These are phyloP conservation scores for Scaptomyza flava DNA, from an alignment of 2,888 invertebrate genomes.

Conservation along the genomic window DNA sequence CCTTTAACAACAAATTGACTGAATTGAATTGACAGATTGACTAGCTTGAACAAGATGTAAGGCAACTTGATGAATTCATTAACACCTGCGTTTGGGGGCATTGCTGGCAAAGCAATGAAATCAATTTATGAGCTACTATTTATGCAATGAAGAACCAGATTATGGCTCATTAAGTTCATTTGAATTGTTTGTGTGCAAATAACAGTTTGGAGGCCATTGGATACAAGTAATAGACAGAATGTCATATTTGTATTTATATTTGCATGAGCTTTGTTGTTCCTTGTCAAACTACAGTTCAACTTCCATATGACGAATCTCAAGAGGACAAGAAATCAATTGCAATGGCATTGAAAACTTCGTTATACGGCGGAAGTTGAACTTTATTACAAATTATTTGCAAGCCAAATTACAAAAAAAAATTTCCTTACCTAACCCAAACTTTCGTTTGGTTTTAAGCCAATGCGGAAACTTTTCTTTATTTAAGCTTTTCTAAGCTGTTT, in stretches of 20 bases:
- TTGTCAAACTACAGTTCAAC: no score
- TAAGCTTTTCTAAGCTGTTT: no score
- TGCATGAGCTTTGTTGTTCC: background rate
- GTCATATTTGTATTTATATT: background rate
- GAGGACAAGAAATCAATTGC: no score
- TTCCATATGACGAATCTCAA: no score
- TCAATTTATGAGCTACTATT: background rate
- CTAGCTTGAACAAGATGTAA: background rate
- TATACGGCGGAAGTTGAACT: no score
- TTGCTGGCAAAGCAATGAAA: background rate
- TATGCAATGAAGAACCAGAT: background rate
- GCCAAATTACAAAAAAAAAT: no score
- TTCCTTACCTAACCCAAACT: no score
- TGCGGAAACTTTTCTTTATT: no score
- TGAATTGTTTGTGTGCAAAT: background rate
- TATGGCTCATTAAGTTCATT: background rate
- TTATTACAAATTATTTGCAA: no score
- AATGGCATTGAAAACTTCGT: no score
- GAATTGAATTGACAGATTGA: background rate
- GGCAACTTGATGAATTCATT: slow-evolving; percentile 3
- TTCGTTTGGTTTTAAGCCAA: no score
- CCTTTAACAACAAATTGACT: background rate
- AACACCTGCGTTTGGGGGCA: no score
- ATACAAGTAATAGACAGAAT: background rate
- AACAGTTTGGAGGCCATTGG: background rate